Evolutionary conservation across 2,888 invertebrate species (phyloP), one percentile per base, ranked within the genome.

Genomic region (Epinotia brunnichana): DNA sequence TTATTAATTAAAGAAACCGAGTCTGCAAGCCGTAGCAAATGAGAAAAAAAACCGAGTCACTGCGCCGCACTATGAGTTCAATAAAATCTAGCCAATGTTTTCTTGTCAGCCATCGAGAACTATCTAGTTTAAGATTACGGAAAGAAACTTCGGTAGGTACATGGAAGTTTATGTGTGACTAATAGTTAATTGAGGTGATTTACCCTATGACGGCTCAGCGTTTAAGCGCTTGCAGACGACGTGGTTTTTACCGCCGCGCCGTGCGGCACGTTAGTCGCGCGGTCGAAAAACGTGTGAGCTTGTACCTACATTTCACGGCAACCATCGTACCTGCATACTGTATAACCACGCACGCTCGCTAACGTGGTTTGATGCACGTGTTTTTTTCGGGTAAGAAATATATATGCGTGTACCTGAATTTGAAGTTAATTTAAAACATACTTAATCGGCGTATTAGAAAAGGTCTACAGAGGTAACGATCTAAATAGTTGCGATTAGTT

Each of bases 1-100:
- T 62, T 62, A 48, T 44, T 62, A 48, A 44, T 13, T n/a, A 48
- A 62, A 21, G 19, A 61, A 41, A 35, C 57, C n/a, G 24, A 56
- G 13, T 44, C 15, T 15, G 3, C 15, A 15, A 3, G 44, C 2
- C 4, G 15, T 15, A 44, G 44, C 44, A 44, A 3, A 4, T 15
- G 44, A 44, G 15, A 44, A 15, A 44, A 44, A 44, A 44, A 3
- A 4, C 3, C 41, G 15, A 44, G 39, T 39, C 41, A 41, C 41
- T 13, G 15, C 44, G 41, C 2, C 13, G 15, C 15, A 15, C 44
- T 44, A 15, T 48, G 4, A n/a, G 48, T 48, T 48, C n/a, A 48
- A n/a, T 48, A 48, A 44, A 44, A 44, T 15, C 44, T 15, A 15
- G 44, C 4, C 15, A 44, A 15, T 1, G 15, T 44, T 44, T 44